Conservation (phyloP, 2,113 vertebrate species). For the Hemichromis elongatus region DNA sequence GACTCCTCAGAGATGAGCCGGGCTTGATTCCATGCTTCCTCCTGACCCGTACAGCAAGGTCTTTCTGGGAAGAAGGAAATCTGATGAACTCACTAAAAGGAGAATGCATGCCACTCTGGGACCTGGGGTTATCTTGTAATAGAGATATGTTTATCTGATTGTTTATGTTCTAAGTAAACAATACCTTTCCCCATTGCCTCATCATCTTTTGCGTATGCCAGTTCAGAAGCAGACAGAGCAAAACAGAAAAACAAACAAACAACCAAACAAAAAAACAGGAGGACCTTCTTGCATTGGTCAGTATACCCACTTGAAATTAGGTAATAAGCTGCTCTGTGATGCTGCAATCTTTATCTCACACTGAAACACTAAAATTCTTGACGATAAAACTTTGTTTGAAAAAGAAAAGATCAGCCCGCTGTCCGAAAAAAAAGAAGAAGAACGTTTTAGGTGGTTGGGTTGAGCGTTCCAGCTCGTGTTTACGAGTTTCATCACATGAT, state of each 20-base stretch:
- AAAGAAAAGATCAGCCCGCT: not conserved
- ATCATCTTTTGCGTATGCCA: not conserved
- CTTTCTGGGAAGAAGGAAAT: conserved; percentile 39
- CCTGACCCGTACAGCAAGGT: not conserved
- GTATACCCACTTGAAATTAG: not conserved
- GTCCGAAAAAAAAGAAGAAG: not conserved
- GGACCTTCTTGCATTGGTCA: not conserved
- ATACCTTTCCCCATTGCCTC: not conserved
- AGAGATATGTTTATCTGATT: conserved; percentile 24
- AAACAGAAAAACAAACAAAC: not conserved
- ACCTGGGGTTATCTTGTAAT: not conserved
- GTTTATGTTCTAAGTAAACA: not conserved
- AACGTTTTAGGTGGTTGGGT: accelerated
- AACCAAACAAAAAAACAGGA: not conserved
- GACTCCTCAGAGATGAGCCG: not conserved
- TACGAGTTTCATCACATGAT: not conserved
- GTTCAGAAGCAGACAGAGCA: not conserved
- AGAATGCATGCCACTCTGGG: not conserved
- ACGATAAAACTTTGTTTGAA: not conserved
- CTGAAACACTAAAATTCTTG: not conserved
- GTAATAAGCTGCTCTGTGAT: not conserved
- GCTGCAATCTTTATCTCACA: accelerated
- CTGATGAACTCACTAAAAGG: conserved; percentile 5
- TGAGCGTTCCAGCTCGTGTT: not conserved
- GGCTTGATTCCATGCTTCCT: conserved; percentile 16